Percentiles rank a stretch among this genome's conserved stretches.
Conservation (phyloP, 2,888 invertebrate genomes). For the Temnothorax rugatulus region DNA sequence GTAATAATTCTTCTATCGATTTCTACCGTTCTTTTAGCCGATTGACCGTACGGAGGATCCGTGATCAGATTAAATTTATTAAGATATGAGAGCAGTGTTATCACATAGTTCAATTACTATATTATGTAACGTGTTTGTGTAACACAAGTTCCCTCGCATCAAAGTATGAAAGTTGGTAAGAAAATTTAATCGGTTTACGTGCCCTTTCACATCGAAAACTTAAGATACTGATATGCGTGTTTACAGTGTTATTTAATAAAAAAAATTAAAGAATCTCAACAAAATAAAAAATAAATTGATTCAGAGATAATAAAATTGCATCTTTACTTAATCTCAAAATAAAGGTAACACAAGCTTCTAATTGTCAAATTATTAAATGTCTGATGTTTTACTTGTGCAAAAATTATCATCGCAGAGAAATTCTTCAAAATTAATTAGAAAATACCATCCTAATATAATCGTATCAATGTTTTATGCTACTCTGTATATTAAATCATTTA, state of each 20-base stretch:
- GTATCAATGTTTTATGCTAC: not conserved
- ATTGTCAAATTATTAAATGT: constrained; percentile 1
- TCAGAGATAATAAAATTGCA: not conserved
- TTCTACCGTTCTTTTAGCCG: not conserved
- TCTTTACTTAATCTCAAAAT: not conserved
- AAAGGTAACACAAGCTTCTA: not conserved
- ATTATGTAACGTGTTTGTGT: not conserved
- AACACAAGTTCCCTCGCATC: not conserved
- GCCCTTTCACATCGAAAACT: not conserved
- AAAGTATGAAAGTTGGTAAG: constrained; percentile 6
- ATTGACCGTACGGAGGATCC: not conserved
- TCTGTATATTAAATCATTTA: not conserved
- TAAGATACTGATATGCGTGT: not conserved
- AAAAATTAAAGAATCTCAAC: not conserved
- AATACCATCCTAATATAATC: not conserved
- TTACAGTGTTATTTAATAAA: constrained; percentile 1
- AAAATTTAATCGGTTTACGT: constrained; percentile 17
- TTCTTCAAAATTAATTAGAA: not conserved
- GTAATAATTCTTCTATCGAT: not conserved
- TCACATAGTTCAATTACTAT: not conserved
- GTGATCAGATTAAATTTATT: not conserved
- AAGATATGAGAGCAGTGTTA: not conserved
- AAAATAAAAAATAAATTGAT: not conserved
- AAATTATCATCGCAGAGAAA: not conserved
- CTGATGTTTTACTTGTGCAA: not conserved